Evolutionary conservation across 2,797 vertebrate genomes (phyloP), one percentile per base, ranked within the genome.

Genomic region (Percopsis omiscomaycus): DNA sequence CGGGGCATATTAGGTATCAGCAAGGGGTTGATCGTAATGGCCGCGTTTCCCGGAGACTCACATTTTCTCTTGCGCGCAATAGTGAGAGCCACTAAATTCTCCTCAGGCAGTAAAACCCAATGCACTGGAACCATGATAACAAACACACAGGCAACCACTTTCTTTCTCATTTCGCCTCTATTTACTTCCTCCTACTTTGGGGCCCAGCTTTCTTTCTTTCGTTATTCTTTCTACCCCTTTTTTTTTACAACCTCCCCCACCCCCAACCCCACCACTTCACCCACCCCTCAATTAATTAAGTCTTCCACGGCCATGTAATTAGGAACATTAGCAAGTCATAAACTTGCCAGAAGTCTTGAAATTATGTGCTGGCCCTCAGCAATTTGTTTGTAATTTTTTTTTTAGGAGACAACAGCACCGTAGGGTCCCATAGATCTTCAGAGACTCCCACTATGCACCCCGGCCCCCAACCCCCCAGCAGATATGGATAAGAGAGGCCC

Each of bases 241-340:
- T 61, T 66, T 60, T 77, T 73, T 66, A 65, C 73, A 22, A 14
- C 50, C 58, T 72, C 46, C 66, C 74, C 71, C 15, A 28, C 29
- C 29, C 50, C 49, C 49, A 2, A 65, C 81, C 68, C 71, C 66
- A 59, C 59, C 55, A 65, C 77, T 22, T 3, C 52, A 54, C 29
- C 57, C 16, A 77, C 71, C 93, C 92, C 94, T 94, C 95, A 96
- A 98, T 98, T 97, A 98, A 96, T 98, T 98, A 98, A 97, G 95
- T 94, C 95, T 98, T 98, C 96, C 95, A 98, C 93, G 92, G 95
- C 94, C 95, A 96, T 98, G 95, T 98, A 98, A 98, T 98, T 98
- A 97, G 94, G 94, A 96, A 96, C 95, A 99, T 98, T 98, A 98
- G 94, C 94, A 94, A 97, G 95, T 98, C 95, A 96, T 98, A 97